A percentile compares a stretch with the other conserved stretches of the same genome.
Evolutionary conservation across 1,140 invertebrate genomes (phyloP).

Genomic region (Drosophila biarmipes): DNA sequence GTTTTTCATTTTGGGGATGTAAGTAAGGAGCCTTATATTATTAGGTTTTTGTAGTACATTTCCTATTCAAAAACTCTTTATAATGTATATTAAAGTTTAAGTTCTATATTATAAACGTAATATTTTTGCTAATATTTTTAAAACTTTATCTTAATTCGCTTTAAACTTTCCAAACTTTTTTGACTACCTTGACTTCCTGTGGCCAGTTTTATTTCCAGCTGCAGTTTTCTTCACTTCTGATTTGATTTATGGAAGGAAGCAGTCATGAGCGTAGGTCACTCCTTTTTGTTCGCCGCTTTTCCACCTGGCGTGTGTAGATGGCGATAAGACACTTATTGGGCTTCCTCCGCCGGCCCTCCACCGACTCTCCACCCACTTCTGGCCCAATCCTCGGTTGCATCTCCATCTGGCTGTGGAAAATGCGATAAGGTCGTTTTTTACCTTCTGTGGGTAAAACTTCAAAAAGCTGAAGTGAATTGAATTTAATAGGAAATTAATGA

Average conservation of each 20-base stretch:
- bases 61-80: too few relatives aligned
- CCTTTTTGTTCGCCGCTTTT: constrained; percentile 4
- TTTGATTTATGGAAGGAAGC: constrained; percentile 41
- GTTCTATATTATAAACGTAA: too few relatives aligned
- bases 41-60: too few relatives aligned
- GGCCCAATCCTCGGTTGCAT: constrained; percentile 28
- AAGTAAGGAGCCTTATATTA: too few relatives aligned
- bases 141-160: not conserved
- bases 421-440: constrained; percentile 34
- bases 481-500: constrained; percentile 50
- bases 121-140: too few relatives aligned
- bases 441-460: constrained; percentile 24
- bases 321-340: constrained; percentile 59
- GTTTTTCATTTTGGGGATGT: not conserved
- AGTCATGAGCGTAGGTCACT: constrained; percentile 34
- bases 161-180: too few relatives aligned
- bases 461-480: constrained; percentile 38
- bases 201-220: constrained; percentile 18
- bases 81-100: too few relatives aligned
- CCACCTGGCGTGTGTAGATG: constrained; percentile 52
- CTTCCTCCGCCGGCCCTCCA: constrained; percentile 1
- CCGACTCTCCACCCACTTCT: not conserved
- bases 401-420: constrained; percentile 29
- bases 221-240: constrained; percentile 26
- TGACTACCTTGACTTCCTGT: not conserved